Evolutionary conservation across 2,113 vertebrate genomes (phyloP).

Genomic region (Antechinus stuartii): DNA sequence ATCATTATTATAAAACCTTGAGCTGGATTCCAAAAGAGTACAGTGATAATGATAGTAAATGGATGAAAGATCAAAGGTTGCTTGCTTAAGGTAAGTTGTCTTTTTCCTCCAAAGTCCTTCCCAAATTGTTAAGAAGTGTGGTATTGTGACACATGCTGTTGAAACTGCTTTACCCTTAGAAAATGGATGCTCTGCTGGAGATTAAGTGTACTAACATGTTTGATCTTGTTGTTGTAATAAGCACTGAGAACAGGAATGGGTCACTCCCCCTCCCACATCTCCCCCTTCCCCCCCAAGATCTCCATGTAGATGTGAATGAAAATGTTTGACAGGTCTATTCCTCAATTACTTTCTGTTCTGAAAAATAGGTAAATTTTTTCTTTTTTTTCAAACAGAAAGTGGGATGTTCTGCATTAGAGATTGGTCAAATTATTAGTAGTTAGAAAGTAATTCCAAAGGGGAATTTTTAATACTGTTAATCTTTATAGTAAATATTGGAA

Average conservation of each 20-base stretch:
- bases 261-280: slow-evolving; percentile 44
- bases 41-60: background rate
- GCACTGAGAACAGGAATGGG: slow-evolving; percentile 63
- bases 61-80: background rate
- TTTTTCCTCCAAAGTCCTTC: background rate
- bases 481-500: background rate
- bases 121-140: background rate
- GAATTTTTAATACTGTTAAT: background rate
- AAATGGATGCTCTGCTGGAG: slow-evolving; percentile 75
- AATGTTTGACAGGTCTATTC: slow-evolving; percentile 65
- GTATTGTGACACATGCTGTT: background rate
- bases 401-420: background rate
- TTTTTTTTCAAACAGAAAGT: background rate
- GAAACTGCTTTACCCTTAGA: slow-evolving; percentile 60
- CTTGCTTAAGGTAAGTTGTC: background rate
- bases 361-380: background rate
- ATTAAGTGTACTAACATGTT: slow-evolving; percentile 64
- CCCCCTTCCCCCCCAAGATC: slow-evolving; percentile 19
- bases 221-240: slow-evolving; percentile 74
- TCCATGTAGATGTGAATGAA: slow-evolving; percentile 69
- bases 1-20: background rate
- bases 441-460: background rate
- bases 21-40: background rate
- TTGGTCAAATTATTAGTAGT: background rate
- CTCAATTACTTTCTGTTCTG: slow-evolving; percentile 43